Evolutionary conservation across 2,888 invertebrate genomes (phyloP).

Genomic region (Thymelicus lineola): DNA sequence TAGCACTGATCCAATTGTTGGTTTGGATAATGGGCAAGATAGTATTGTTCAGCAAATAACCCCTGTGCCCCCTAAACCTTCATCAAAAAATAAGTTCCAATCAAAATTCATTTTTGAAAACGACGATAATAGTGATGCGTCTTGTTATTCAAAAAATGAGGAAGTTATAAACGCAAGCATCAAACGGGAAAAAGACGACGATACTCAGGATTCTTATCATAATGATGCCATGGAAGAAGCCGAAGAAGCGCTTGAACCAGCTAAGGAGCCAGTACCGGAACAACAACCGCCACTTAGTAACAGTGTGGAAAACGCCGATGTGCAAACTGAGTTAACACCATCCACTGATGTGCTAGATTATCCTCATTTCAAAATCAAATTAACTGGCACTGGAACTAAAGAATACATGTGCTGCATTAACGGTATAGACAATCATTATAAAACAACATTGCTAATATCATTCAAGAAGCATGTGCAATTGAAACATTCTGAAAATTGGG

Average conservation of each 20-base stretch:
- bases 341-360: slow-evolving; percentile 48
- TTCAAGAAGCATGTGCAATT: slow-evolving; percentile 75
- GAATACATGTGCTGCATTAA: slow-evolving; percentile 77
- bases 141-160: slow-evolving; percentile 40
- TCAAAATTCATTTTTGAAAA: slow-evolving; percentile 71
- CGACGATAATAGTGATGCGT: slow-evolving; percentile 54
- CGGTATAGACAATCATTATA: slow-evolving; percentile 66
- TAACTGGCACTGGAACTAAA: slow-evolving; percentile 60
- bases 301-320: slow-evolving; percentile 2
- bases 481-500: slow-evolving; percentile 79
- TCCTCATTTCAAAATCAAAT: slow-evolving; percentile 70
- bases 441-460: slow-evolving; percentile 70
- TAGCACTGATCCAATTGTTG: slow-evolving; percentile 41
- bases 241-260: slow-evolving; percentile 32
- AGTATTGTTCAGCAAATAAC: slow-evolving; percentile 3
- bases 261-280: slow-evolving; percentile 16
- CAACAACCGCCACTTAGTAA: neutral
- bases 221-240: slow-evolving; percentile 37
- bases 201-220: slow-evolving; percentile 38
- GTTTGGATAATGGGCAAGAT: neutral
- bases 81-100: slow-evolving; percentile 48
- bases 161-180: slow-evolving; percentile 37
- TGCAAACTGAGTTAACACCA: slow-evolving; percentile 6
- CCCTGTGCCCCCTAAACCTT: neutral
- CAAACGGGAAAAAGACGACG: slow-evolving; percentile 44